Evolutionary conservation across 2,888 invertebrate species (phyloP).

Genomic region (Melanargia galathea): DNA sequence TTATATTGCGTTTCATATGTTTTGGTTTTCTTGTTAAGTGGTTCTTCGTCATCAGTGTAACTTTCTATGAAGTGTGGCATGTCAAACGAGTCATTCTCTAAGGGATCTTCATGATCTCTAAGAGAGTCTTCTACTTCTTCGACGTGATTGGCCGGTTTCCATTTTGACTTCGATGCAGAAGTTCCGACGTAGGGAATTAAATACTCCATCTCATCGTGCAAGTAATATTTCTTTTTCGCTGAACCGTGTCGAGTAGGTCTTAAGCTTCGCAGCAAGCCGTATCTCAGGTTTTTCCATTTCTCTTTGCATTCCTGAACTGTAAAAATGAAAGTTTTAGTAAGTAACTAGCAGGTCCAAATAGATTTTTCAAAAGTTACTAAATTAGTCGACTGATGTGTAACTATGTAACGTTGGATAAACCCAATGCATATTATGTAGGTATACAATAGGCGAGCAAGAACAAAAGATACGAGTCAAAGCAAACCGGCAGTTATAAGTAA

Average conservation of each 20-base stretch:
- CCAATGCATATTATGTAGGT: too few species aligned
- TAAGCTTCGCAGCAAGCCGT: constrained; percentile 9
- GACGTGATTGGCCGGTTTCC: background rate
- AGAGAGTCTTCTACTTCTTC: constrained; percentile 6
- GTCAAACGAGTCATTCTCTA: background rate
- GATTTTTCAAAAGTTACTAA: too few species aligned
- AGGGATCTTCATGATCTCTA: background rate
- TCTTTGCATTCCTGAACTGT: constrained; percentile 13
- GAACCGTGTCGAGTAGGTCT: constrained; percentile 7
- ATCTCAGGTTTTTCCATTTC: constrained; percentile 14
- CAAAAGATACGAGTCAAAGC: too few species aligned
- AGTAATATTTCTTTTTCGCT: constrained; percentile 17
- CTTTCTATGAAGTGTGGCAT: background rate
- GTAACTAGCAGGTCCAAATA: too few species aligned
- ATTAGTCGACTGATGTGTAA: too few species aligned
- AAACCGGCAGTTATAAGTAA: too few species aligned
- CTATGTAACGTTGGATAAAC: too few species aligned
- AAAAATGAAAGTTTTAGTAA: background rate
- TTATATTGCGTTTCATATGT: background rate
- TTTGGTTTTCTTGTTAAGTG: background rate
- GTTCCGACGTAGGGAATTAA: constrained; percentile 4
- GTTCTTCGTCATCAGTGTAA: background rate
- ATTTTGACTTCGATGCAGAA: background rate
- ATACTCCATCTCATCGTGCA: constrained; percentile 5
- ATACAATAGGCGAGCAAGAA: too few species aligned